Evolutionary conservation across 1,140 invertebrate genomes (phyloP).

Genomic region (Trachymyrmex septentrionalis): DNA sequence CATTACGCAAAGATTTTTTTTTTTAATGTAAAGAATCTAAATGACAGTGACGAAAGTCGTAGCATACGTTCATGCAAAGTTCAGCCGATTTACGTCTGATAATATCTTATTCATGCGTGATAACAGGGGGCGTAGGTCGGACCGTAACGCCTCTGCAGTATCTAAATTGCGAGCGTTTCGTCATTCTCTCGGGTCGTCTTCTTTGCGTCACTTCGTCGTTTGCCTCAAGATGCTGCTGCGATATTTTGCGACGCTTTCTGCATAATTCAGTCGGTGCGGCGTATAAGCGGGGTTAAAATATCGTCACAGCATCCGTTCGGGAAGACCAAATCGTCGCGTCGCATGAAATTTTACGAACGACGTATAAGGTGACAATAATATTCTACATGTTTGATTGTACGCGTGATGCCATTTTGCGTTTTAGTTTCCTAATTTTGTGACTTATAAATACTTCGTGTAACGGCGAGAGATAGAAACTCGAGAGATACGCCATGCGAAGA

Average conservation of each 20-base stretch:
- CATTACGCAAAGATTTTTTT: background rate
- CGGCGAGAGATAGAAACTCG: background rate
- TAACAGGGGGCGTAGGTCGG: constrained; percentile 70
- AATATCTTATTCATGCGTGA: constrained; percentile 77
- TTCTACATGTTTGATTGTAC: background rate
- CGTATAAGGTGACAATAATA: constrained; percentile 4
- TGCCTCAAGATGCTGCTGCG: constrained; percentile 42
- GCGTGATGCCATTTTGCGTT: background rate
- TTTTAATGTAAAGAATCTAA: constrained; percentile 37
- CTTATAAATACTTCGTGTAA: background rate
- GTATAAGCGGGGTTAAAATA: constrained; percentile 64
- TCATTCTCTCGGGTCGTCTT: constrained; percentile 6
- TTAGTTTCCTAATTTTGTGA: constrained; percentile 15
- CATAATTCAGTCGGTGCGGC: constrained; percentile 43
- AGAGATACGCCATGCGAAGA: background rate
- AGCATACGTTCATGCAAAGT: constrained; percentile 28
- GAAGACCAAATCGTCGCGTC: background rate
- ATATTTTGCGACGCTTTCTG: constrained; percentile 45
- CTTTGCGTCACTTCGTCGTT: constrained; percentile 49
- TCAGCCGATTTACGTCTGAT: constrained; percentile 16
- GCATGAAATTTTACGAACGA: constrained; percentile 17
- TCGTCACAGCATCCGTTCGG: constrained; percentile 46
- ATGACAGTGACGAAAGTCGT: constrained; percentile 46
- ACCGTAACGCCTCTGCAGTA: constrained; percentile 41
- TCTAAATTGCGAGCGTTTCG: constrained; percentile 68